Base-by-base conservation (phyloP, 2,113 vertebrate genomes). In the Rhinopomastus cyanomelas region DNA sequence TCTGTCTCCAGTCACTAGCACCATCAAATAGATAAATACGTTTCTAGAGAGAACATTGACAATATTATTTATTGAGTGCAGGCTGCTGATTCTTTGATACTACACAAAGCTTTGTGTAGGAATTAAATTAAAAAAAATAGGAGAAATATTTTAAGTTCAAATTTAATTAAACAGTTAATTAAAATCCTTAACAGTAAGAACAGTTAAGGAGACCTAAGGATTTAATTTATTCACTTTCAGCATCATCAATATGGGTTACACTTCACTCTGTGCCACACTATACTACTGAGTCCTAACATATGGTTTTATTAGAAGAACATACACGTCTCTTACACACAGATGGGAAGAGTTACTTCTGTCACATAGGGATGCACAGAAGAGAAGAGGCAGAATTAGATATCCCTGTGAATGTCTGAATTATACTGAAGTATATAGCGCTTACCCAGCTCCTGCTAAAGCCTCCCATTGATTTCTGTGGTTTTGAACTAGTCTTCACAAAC, bases 311-410 rank as follows among this genome's bases (percentile, higher is more conserved):
- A 71, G 74, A 71, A 11, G n/a, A 84, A 67, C 4, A 59, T 61
- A 10, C 1, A 16, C 5, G 8, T 75, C 13, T 66, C 15, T 46
- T n/a, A 61, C 11, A 37, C 2, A 1, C 27, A 46, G 7, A 14
- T 73, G 29, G 18, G 16, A 69, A 48, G 36, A 72, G 25, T 23
- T 81, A 21, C 91, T 81, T 61, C 67, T 95, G 85, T 84, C 94
- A 92, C 88, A 69, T 77, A 86, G 73, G 56, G 87, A 89, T 13
- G 5, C 60, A 83, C 27, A 89, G 79, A 92, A 90, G 92, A 93
- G 79, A 94, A 85, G 69, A 86, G 64, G 83, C 61, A 83, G 64
- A 73, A 89, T 90, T 87, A 95, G 60, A 89, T 89, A 90, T 73
- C 60, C 17, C 69, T 59, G 61, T 56, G 94, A 96, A 93, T 74